Base-by-base conservation (phyloP, 2,888 invertebrate genomes). In the Dastarcus helophoroides region DNA sequence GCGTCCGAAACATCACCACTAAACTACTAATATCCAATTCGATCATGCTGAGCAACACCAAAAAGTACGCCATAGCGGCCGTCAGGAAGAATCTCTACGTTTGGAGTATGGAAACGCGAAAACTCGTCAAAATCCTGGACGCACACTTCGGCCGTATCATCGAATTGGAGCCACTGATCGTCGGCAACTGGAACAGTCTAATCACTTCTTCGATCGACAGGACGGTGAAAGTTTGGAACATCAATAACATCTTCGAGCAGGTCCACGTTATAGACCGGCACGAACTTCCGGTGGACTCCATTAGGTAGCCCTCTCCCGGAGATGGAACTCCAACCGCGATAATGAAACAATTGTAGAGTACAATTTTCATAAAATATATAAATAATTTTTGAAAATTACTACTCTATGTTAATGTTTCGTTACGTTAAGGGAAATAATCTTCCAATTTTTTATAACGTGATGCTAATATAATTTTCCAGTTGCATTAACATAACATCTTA, bases 201-300 rank as follows among this genome's bases (percentile, higher is more conserved):
- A 89, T 97, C 26, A 95, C 97, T 0, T 93, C 95, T 0, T 95
- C 95, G 0, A 93, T 97, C 27, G 97, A 98, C 60, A 74, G 95
- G 36, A 91, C 93, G 0, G 94, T 97, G 4, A 97, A 97, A 69
- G 91, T 95, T 3, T 97, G 97, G 97, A 97, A 97, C 58, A 91
- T 98, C 33, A 93, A 95, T 59, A 97, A 97, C 58, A 95, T 97
- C 42, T 91, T 94, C 51, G 95, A 97, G 54, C 91, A 94, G 60
- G 93, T 94, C 0, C 91, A 93, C 54, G 86, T 88, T 22, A 93
- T 97, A 41, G 90, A 94, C 51, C 68, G 94, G 5, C 93, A 95
- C 55, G 97, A 97, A 54, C 65, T 94, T 36, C 90, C 91, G 45
- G 89, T 97, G 35, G 95, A 97, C 58, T 76, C 81, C 12, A 84